Evolutionary conservation across 2,113 vertebrate genomes (phyloP), one percentile per base, ranked within the genome.

Genomic region (Halichoeres trimaculatus): DNA sequence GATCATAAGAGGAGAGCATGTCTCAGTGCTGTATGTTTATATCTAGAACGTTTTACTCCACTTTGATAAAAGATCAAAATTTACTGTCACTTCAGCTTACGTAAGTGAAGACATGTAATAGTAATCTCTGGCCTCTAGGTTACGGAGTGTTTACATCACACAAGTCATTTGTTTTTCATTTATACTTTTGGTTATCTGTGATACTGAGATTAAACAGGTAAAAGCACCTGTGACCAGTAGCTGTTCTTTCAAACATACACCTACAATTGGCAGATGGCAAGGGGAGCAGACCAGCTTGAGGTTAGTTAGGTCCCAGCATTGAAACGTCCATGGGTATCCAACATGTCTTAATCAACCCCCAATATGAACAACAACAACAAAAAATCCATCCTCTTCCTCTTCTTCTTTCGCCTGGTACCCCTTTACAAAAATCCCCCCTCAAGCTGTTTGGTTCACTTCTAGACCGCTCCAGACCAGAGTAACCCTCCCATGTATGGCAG

Each of bases 1-100:
- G 72, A 60, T 68, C 50, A 50, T 20, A 38, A 56, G 54, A 43
- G 6, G 0, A 60, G 59, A 74, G 63, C 66, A 59, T 34, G 38
- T 54, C 22, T 23, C 45, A 56, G 45, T 9, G 8, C 50, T 58
- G 26, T 76, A 6, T 54, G 0, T 26, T 19, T 40, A 24, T 56
- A 14, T 34, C 23, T 14, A 11, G 11, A 20, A 43, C 24, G 17
- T 45, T 48, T 7, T 23, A 23, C 3, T 58, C 72, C 43, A n/a
- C 3, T 48, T 57, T 8, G 14, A 50, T 26, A 22, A 68, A 67
- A 70, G 1, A n/a, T 64, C 52, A 47, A 45, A n/a, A 69, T 16
- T n/a, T 24, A 38, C 40, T 45, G 23, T 72, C 23, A 56, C 24
- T 65, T 19, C 12, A 50, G 35, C 35, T 69, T 55, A 19, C 4